Base-by-base conservation (phyloP, 2,888 invertebrate species). In the Himalopsyche kuldschensis region DNA sequence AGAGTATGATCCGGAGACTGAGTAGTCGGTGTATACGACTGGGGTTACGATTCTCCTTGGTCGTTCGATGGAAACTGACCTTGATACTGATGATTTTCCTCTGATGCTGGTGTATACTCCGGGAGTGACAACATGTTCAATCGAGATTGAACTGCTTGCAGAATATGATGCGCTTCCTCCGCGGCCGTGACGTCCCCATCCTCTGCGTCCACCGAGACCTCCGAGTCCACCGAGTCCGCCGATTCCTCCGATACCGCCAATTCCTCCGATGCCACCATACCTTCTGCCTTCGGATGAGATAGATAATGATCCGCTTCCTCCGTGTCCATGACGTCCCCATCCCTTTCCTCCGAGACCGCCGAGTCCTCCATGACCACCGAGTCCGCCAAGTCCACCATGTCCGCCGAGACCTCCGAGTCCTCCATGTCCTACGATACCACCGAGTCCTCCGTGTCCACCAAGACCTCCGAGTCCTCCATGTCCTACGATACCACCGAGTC, bases 1-100 rank as follows among this genome's bases (percentile, higher is more conserved):
- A 8, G 79, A 82, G 4, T 11, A n/a, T 8, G 84, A 84, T 47
- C 24, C 20, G 11, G 82, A 82, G 24, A 24, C 55, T 3, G 69
- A 35, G 30, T 24, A 77, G 76, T 27, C 32, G n/a, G 76, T 79
- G 32, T 77, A 76, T 30, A 78, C 48, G n/a, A 77, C 79, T 5
- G 84, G 84, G 17, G 15, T 75, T 15, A 81, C 48, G 20, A 81
- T 75, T 46, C 78, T 32, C 41, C 79, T 69, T 30, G 41, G 41
- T 20, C 32, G 4, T 75, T 32, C 82, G 32, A 82, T 55, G 3
- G 55, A 55, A 20, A 55, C 15, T 5, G 82, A 78, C 15, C 78
- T 41, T 10, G 55, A 69, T 35, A 55, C 81, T 0, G 69, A 32
- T 17, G 32, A 78, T n/a, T 17, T 30, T 27, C 69, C 27, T 69